Evolutionary conservation across 1,140 invertebrate genomes (phyloP).

Genomic region (Pemphigus obesinymphae): DNA sequence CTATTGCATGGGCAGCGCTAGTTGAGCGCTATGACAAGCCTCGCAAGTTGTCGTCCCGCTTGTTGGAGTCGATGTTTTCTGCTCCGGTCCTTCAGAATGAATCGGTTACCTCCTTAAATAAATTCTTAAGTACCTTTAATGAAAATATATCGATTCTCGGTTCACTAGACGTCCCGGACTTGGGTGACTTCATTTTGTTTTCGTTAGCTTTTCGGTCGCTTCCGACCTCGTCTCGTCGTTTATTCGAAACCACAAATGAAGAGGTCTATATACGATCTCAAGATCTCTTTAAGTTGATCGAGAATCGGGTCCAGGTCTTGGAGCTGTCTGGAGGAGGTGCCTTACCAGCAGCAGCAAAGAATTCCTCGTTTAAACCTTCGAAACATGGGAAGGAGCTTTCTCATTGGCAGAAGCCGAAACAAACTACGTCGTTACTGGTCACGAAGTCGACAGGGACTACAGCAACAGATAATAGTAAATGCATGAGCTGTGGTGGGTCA

Average conservation of each 20-base stretch:
- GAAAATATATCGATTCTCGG: background rate
- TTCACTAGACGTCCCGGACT: background rate
- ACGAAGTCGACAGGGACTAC: background rate
- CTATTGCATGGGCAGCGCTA: background rate
- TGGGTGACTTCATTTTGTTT: background rate
- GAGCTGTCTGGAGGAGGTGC: background rate
- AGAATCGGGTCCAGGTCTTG: background rate
- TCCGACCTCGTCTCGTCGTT: background rate
- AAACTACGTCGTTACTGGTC: background rate
- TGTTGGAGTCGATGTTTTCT: background rate
- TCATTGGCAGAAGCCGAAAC: background rate
- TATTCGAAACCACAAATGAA: background rate
- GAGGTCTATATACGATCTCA: background rate
- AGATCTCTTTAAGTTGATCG: background rate
- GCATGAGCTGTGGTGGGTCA: background rate
- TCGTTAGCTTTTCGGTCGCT: background rate
- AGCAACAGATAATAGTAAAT: background rate
- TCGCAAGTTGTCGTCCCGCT: background rate
- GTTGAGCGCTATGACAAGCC: background rate
- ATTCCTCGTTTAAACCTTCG: background rate
- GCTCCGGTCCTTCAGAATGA: background rate
- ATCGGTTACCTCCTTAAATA: background rate
- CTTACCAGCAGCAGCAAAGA: background rate
- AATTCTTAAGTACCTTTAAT: background rate
- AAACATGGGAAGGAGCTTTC: background rate